phyloP scores from a whole-genome alignment of 2,888 invertebrate species.

The Leucophenga maculata region DNA sequence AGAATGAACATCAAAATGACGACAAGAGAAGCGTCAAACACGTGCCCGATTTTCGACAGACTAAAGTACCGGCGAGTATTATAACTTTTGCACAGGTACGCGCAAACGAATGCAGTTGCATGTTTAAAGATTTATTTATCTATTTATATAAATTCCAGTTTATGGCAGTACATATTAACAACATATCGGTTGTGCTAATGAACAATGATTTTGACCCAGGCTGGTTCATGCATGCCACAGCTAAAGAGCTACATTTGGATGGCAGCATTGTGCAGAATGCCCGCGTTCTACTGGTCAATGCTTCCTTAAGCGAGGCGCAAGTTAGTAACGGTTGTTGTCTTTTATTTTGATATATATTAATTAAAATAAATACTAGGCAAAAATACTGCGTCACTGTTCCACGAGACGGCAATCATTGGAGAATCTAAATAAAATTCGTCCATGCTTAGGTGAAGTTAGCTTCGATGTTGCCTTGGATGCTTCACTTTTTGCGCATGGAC shows the following conservation, averaged over 20 bases:
- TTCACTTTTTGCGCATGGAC: constrained; percentile 84
- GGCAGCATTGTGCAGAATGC: constrained; percentile 80
- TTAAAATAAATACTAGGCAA: constrained; percentile 51
- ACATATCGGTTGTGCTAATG: constrained; percentile 79
- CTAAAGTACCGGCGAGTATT: constrained; percentile 84
- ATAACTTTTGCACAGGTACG: constrained; percentile 87
- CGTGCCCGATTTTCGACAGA: constrained; percentile 81
- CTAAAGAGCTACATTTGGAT: constrained; percentile 80
- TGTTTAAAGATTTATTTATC: background rate
- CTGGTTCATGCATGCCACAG: constrained; percentile 81
- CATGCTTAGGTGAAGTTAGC: constrained; percentile 81
- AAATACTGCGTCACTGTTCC: constrained; percentile 69
- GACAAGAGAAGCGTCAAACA: constrained; percentile 52
- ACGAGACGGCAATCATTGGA: constrained; percentile 68
- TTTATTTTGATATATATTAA: background rate
- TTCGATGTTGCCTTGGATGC: constrained; percentile 84
- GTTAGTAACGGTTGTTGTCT: constrained; percentile 59
- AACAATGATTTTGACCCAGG: constrained; percentile 77
- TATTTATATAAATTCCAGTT: constrained; percentile 75
- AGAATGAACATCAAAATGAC: constrained; percentile 47
- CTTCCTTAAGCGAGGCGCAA: constrained; percentile 79
- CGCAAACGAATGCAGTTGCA: background rate
- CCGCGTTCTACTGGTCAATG: constrained; percentile 81
- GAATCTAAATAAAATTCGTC: constrained; percentile 74
- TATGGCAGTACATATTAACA: constrained; percentile 87